Base-by-base conservation (phyloP, 2,797 vertebrate species). In the Callimico goeldii region DNA sequence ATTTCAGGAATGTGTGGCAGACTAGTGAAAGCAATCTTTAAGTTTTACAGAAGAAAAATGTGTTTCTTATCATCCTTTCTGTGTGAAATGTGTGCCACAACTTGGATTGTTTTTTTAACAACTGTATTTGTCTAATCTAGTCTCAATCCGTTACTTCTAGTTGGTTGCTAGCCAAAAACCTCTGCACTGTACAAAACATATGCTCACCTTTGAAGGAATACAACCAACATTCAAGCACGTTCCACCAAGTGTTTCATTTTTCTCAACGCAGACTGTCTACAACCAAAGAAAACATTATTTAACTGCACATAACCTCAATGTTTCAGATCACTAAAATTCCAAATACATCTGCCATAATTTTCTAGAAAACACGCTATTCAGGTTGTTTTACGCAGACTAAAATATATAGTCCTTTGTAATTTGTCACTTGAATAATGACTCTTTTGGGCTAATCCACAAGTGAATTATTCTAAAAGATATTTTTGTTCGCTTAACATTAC, bases 201-300 rank as follows among this genome's bases (percentile, higher is more conserved):
- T 5, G 73, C 98, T 98, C 97, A 99, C 99, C 99, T 99, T 99
- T 90, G 99, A 99, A 10, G 99, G 99, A 98, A 99, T 99, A 98
- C 99, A 99, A 84, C 99, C 99, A 82, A 99, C 99, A 84, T 99
- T 99, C 98, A 99, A 99, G 97, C 99, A 99, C 2, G 99, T 99
- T 84, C 99, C 99, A 72, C 99, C 99, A n/a, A 99, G 98, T 0
- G 99, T 99, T 94, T 96, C 97, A 95, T 99, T 99, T 97, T 99
- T 99, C 98, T 99, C 99, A 86, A 99, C 98, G 95, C 99, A 99
- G 26, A 99, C 99, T 48, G 99, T 99, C 99, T 99, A 98, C 83
- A 98, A 88, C 67, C 92, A 94, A 97, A 98, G 70, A 87, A 97
- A 70, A 55, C 22, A 81, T 67, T 79, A 91, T 57, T 96, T 94